Base-by-base conservation (phyloP, 2,113 vertebrate genomes). In the Oceanodroma tethys region DNA sequence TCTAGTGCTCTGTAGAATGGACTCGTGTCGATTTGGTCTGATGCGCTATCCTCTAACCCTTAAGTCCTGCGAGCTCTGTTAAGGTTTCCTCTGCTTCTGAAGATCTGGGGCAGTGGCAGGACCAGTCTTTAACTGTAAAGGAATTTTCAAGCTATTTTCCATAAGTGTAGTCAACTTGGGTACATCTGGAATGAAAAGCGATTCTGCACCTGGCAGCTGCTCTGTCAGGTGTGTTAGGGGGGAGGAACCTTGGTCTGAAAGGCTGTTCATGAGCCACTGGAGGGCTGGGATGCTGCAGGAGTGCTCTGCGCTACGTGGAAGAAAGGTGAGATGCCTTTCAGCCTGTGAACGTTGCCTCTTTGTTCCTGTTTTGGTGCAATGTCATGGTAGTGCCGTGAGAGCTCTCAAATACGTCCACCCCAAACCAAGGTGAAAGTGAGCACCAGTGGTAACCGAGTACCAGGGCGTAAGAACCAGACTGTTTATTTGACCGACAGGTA, bases 281-380 rank as follows among this genome's bases (percentile, higher is more conserved):
- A 11, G 17, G 17, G 13, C 47, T 45, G 22, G 34, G 13, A 7
- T 6, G 45, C 71, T 30, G 16, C 55, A 34, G 27, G 9, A 45
- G 11, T 2, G 22, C 36, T 53, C 7, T 2, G 27, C 20, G 72
- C 13, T 5, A 17, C 1, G 1, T 9, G 15, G 38, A 19, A 27
- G 43, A 36, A 32, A 23, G 38, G 27, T 3, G 17, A 30, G 58
- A 13, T 36, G 23, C 36, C 36, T 22, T 32, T 21, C 38, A 50
- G 66, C 34, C 45, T 10, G 1, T 18, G 16, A 17, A 10, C 0
- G 3, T 21, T 83, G 40, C 27, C 34, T 80, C 10, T 29, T 23
- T 40, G 20, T 22, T 70, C 42, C 19, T 52, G 11, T 30, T n/a
- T 9, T 1, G 3, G 38, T 70, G 76, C 2, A 4, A 1, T 43